Evolutionary conservation across 2,797 vertebrate species (phyloP).

Genomic region (Diceros bicornis): DNA sequence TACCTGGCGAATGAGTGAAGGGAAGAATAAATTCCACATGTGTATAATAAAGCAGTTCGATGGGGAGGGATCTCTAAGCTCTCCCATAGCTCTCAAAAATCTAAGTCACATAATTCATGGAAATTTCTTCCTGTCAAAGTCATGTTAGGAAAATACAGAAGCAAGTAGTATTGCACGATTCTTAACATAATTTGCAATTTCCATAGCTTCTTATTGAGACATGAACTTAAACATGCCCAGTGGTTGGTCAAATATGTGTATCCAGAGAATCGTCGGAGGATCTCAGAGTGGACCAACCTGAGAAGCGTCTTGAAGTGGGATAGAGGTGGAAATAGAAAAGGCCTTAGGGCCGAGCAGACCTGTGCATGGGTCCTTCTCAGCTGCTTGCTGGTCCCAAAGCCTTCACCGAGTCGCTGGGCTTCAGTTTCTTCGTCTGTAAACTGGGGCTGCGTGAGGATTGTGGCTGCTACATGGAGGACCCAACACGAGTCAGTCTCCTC

Average conservation of each 20-base stretch:
- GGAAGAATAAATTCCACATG: background rate
- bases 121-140: background rate
- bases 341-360: fast-evolving
- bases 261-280: background rate
- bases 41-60: background rate
- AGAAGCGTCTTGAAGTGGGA: background rate
- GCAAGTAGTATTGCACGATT: background rate
- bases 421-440: background rate
- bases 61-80: background rate
- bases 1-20: background rate
- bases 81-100: background rate
- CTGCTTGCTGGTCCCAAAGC: background rate
- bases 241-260: background rate
- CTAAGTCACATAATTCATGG: background rate
- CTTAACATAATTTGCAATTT: background rate
- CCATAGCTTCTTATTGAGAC: background rate
- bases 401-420: background rate
- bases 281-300: background rate
- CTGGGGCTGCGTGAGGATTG: fast-evolving
- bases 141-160: background rate
- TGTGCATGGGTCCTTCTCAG: background rate
- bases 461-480: background rate
- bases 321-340: background rate
- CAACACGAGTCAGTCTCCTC: fast-evolving
- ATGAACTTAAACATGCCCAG: background rate